Conservation (phyloP, 2,888 invertebrate species). For the Xestobium rufovillosum region DNA sequence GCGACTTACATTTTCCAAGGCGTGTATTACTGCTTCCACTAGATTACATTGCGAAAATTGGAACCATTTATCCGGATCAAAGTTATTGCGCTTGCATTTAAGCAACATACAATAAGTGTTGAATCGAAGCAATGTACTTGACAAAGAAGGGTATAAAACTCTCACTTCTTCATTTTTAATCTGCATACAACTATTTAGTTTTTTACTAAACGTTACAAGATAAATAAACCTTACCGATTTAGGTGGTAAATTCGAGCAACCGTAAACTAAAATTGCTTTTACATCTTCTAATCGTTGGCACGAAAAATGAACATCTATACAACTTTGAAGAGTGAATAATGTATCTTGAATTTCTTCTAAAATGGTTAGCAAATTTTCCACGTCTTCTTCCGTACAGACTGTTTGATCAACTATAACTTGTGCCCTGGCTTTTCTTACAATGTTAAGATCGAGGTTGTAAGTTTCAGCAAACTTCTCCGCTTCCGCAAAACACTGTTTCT, state of each 20-base stretch:
- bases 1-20: slow-evolving; percentile 38
- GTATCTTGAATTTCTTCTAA: slow-evolving; percentile 43
- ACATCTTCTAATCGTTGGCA: slow-evolving; percentile 24
- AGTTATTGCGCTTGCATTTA: slow-evolving; percentile 20
- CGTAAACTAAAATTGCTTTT: slow-evolving; percentile 28
- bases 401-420: slow-evolving; percentile 34
- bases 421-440: slow-evolving; percentile 43
- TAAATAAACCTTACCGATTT: slow-evolving; percentile 6
- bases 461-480: slow-evolving; percentile 44
- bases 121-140: no score
- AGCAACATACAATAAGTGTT: no score
- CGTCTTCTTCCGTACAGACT: slow-evolving; percentile 30
- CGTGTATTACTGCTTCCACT: slow-evolving; percentile 37
- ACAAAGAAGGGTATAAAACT: no score
- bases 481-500: slow-evolving; percentile 42
- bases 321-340: slow-evolving; percentile 43
- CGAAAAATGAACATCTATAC: slow-evolving; percentile 26
- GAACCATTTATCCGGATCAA: slow-evolving; percentile 39
- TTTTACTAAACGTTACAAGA: no score
- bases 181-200: no score
- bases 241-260: slow-evolving; percentile 15
- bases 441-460: slow-evolving; percentile 40
- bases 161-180: no score
- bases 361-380: slow-evolving; percentile 37
- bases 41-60: slow-evolving; percentile 41